phyloP scores from a whole-genome alignment of 2,888 invertebrate genomes.

The Cerceris rybyensis region DNA sequence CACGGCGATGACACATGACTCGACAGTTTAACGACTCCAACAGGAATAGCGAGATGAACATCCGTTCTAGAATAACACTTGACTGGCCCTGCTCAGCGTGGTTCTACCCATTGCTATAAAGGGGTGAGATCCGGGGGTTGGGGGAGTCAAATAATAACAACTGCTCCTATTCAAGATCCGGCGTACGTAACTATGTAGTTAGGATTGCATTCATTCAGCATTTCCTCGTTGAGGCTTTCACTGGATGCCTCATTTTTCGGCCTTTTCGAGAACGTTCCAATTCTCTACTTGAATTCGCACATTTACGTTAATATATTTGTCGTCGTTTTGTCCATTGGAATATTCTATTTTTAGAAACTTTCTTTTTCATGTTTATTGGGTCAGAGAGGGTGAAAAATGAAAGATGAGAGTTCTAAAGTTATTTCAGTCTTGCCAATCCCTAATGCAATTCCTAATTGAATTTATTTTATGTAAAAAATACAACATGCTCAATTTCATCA shows the following conservation, averaged over 20 bases:
- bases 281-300: too few species aligned
- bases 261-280: too few species aligned
- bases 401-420: too few species aligned
- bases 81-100: constrained; percentile 24
- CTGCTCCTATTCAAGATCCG: constrained; percentile 36
- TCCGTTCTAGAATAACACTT: constrained; percentile 67
- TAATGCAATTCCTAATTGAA: too few species aligned
- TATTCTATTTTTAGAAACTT: too few species aligned
- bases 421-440: too few species aligned
- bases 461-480: too few species aligned
- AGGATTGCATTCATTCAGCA: constrained; percentile 49
- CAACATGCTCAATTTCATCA: too few species aligned
- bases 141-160: constrained; percentile 38
- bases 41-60: constrained; percentile 62
- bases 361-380: too few species aligned
- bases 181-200: constrained; percentile 9
- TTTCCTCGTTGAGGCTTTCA: constrained; percentile 20
- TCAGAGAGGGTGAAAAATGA: too few species aligned
- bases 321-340: too few species aligned
- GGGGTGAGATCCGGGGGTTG: constrained; percentile 2
- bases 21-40: constrained; percentile 71
- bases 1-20: constrained; percentile 58
- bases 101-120: constrained; percentile 8
- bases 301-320: too few species aligned
- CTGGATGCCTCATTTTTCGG: not conserved